Evolutionary conservation across 1,140 invertebrate genomes (phyloP).

Genomic region (Nomia melanderi): DNA sequence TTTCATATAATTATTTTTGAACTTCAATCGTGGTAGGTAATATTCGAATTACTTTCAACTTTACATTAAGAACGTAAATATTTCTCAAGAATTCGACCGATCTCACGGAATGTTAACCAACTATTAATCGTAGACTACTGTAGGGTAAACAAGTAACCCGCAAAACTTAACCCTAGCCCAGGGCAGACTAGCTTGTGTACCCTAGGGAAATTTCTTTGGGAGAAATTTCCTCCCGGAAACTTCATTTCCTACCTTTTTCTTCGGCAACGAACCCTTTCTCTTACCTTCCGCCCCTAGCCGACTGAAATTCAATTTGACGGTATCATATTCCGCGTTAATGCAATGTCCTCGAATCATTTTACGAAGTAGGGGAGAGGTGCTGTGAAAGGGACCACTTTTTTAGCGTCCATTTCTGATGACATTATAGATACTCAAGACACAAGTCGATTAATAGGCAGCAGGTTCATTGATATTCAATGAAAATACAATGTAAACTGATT

Average conservation of each 20-base stretch:
- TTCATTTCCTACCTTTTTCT: neutral
- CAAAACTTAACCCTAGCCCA: constrained; percentile 21
- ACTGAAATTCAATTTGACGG: neutral
- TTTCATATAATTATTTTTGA: no score
- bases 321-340: neutral
- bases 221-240: constrained; percentile 19
- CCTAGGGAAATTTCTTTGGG: constrained; percentile 42
- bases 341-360: no score
- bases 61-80: neutral
- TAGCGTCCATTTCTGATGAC: no score
- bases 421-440: no score
- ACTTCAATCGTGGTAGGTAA: no score
- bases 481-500: no score
- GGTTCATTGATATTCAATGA: no score
- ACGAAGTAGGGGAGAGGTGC: neutral
- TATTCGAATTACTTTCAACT: no score
- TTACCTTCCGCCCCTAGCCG: no score
- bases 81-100: neutral
- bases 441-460: no score
- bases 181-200: neutral
- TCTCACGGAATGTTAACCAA: neutral
- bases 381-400: no score
- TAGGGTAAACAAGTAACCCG: neutral
- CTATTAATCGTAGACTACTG: constrained; percentile 2
- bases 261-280: neutral